phyloP scores from a whole-genome alignment of 1,140 invertebrate genomes.

The Drosophila ercepeae region DNA sequence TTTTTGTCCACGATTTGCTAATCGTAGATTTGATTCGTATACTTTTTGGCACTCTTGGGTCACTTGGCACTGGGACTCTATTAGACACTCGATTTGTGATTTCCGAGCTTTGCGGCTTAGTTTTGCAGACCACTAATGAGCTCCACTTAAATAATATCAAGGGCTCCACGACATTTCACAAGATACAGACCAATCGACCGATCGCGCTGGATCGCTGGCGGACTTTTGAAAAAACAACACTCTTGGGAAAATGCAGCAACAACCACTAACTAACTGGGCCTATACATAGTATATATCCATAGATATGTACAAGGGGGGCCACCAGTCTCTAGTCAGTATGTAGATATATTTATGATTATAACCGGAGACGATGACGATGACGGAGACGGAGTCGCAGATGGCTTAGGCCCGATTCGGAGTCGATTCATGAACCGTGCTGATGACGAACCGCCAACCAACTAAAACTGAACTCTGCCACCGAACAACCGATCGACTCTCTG shows the following conservation, averaged over 20 bases:
- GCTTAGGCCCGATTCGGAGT: slow-evolving; percentile 31
- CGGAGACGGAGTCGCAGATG: slow-evolving; percentile 15
- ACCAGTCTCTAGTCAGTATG: slow-evolving; percentile 53
- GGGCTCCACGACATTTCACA: slow-evolving; percentile 72
- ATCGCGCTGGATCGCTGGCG: background rate
- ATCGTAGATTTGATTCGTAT: slow-evolving; percentile 28
- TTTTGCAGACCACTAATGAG: slow-evolving; percentile 56
- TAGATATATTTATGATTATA: slow-evolving; percentile 79
- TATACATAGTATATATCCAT: slow-evolving; percentile 35
- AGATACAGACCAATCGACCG: slow-evolving; percentile 32
- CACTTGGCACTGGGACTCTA: too few relatives aligned
- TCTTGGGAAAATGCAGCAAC: slow-evolving; percentile 78
- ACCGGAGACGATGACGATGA: slow-evolving; percentile 48
- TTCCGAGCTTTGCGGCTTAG: background rate
- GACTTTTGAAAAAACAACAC: slow-evolving; percentile 41
- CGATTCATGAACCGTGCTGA: slow-evolving; percentile 68
- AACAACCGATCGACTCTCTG: slow-evolving; percentile 37
- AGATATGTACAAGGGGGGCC: slow-evolving; percentile 15
- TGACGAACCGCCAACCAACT: slow-evolving; percentile 77
- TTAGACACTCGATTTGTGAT: background rate
- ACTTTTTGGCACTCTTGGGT: slow-evolving; percentile 8
- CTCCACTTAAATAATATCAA: slow-evolving; percentile 62
- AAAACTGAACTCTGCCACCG: slow-evolving; percentile 44
- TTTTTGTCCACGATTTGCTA: slow-evolving; percentile 57
- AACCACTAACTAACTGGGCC: slow-evolving; percentile 59